Conservation (phyloP, 2,113 vertebrate species). For the Accipiter virgatus region DNA sequence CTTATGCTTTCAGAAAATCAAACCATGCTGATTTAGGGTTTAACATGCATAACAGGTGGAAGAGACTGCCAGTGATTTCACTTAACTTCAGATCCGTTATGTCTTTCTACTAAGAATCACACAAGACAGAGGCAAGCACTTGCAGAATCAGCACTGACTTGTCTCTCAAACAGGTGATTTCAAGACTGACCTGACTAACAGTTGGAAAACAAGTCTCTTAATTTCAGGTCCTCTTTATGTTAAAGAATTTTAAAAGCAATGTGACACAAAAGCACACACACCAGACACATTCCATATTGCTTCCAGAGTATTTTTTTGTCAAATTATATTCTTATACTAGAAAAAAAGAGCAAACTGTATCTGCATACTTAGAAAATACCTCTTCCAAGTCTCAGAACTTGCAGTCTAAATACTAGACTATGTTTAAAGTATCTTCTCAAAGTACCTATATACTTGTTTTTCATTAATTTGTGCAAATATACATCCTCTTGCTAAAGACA, state of each 20-base stretch:
- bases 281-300: not conserved
- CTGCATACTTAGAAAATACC: not conserved
- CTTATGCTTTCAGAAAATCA: not conserved
- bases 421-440: not conserved
- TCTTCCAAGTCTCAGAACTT: not conserved
- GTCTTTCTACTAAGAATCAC: not conserved
- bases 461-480: not conserved
- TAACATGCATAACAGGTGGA: not conserved
- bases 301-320: not conserved
- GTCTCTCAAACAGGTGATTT: not conserved
- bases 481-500: not conserved
- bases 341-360: not conserved
- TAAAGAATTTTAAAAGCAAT: not conserved
- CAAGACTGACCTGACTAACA: not conserved
- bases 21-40: not conserved
- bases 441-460: not conserved
- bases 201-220: not conserved
- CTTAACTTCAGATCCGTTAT: not conserved
- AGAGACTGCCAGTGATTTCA: not conserved
- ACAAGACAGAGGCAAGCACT: not conserved
- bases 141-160: not conserved
- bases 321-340: not conserved
- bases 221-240: not conserved
- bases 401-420: not conserved
- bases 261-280: not conserved